Evolutionary conservation across 2,113 vertebrate species (phyloP), one percentile per base, ranked within the genome.

Genomic region (Panthera uncia): DNA sequence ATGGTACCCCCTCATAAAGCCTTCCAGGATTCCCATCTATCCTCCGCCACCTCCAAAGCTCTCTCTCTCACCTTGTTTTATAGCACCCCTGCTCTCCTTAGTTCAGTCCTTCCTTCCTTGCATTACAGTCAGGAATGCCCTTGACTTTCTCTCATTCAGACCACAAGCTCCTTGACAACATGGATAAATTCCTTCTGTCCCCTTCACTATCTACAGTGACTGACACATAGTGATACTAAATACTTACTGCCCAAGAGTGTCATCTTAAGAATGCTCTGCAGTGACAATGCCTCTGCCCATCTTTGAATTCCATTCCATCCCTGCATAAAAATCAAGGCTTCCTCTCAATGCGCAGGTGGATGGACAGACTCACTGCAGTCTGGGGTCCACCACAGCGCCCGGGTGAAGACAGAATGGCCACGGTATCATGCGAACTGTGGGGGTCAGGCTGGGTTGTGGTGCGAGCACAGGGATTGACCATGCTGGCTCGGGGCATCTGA

Each of bases 351-450:
- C 45, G 18, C 3, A 8, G 41, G 4, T 3, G 25, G 45, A 21
- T 0, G 14, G 31, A 4, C 1, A 69, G 29, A 25, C 14, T 55
- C 25, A 1, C 7, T 16, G 23, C 8, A 12, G 14, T 21, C 41
- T n/a, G 13, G 21, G 2, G 15, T 14, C 45, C 8, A 11, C 1
- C 12, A 1, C 7, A 45, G 63, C 2, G 16, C 55, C 29, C 4
- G 0, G 52, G 2, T 52, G 27, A n/a, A 65, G 41, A 61, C 33
- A 55, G 36, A 41, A 33, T 2, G 41, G 45, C 55, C 25, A 9
- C 1, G n/a, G 21, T 18, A 8, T 11, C 4, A 2, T 16, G 18
- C 50, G 15, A 50, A 0, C 5, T 16, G 19, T 21, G 13, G 45
- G 11, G 6, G 31, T 50, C 76, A 33, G 33, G 41, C 63, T 10